These are phyloP conservation scores for Eurystomus glaucurus DNA, from an alignment of 2,797 vertebrate species.

Conservation along the genomic window DNA sequence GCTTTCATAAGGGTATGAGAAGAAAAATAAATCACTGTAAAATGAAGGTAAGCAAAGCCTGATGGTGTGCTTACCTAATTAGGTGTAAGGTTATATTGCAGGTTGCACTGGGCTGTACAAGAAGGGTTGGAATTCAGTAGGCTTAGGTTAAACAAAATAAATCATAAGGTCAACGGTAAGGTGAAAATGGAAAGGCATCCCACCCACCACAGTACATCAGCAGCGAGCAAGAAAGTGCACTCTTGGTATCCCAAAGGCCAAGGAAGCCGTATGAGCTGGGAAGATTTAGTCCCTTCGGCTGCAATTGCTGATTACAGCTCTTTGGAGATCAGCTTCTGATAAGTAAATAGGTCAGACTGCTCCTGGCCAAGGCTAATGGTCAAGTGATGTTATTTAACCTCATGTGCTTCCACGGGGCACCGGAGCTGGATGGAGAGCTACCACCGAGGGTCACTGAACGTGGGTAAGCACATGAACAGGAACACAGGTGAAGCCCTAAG, in stretches of 20 bases:
- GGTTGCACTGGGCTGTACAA: conserved; percentile 69
- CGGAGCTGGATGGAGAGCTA: background rate
- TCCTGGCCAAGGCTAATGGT: background rate
- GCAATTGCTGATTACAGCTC: conserved; percentile 26
- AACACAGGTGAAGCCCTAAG: background rate
- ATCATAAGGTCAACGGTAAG: conserved; percentile 64
- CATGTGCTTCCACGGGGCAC: background rate
- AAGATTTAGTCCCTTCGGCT: conserved; percentile 2
- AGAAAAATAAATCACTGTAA: conserved; percentile 83
- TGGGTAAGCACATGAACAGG: background rate
- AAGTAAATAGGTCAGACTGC: background rate
- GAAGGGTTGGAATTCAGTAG: conserved; percentile 71
- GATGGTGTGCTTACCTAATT: conserved; percentile 68
- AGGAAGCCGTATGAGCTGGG: background rate
- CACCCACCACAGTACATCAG: background rate
- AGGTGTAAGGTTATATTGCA: conserved; percentile 75
- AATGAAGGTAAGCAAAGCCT: conserved; percentile 55
- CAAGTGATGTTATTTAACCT: background rate
- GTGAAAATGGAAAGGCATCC: conserved; percentile 57
- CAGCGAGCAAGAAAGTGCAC: background rate
- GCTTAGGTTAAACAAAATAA: conserved; percentile 79
- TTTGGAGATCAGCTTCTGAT: background rate
- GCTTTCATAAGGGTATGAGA: conserved; percentile 77
- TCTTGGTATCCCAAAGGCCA: background rate
- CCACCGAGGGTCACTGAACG: background rate